Conservation (phyloP, 2,888 invertebrate genomes). For the Caenorhabditis sp. region DNA sequence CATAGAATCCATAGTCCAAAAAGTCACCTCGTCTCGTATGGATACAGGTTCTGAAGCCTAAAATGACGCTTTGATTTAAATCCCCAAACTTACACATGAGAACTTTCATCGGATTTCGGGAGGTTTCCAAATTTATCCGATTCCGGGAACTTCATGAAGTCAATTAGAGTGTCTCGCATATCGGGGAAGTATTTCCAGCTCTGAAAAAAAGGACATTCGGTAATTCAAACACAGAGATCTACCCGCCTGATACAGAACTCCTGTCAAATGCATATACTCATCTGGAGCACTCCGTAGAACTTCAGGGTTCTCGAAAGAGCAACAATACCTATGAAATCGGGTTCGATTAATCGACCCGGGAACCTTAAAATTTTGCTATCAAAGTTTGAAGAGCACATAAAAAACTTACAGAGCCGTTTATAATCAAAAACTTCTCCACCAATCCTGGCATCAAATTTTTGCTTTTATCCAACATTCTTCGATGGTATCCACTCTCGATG, state of each 20-base stretch:
- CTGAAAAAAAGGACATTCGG: background rate
- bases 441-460: slow-evolving; percentile 7
- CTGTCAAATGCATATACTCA: slow-evolving; percentile 21
- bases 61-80: background rate
- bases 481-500: slow-evolving; percentile 14
- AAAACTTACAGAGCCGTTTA: slow-evolving; percentile 30
- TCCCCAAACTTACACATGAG: slow-evolving; percentile 9
- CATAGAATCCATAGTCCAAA: slow-evolving; percentile 11
- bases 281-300: background rate
- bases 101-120: slow-evolving; percentile 3
- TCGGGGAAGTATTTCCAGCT: slow-evolving; percentile 35
- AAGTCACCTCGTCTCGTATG: slow-evolving; percentile 18
- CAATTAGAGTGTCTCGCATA: background rate
- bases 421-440: slow-evolving; percentile 11
- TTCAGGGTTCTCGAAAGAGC: slow-evolving; percentile 9
- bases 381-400: background rate
- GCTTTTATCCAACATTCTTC: slow-evolving; percentile 4
- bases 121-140: background rate
- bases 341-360: background rate
- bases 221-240: too few species aligned
- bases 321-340: background rate
- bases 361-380: background rate
- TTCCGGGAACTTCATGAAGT: background rate
- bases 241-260: slow-evolving; percentile 13
- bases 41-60: slow-evolving; percentile 15